Evolutionary conservation across 2,797 vertebrate species (phyloP), one percentile per base, ranked within the genome.

Genomic region (Tragopan temminckii): DNA sequence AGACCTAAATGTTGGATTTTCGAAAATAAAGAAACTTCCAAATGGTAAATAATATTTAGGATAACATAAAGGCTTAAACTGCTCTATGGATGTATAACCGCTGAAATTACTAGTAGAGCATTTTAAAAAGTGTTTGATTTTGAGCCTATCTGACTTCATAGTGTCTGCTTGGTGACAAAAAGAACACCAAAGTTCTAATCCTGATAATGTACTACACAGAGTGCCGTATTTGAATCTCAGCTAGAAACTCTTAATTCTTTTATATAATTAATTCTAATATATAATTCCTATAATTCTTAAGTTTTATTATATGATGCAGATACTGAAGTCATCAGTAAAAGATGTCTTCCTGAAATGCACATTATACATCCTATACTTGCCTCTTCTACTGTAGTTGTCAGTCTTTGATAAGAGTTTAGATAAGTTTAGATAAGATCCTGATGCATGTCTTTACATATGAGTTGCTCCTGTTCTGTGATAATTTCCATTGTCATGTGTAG

Each of bases 101-200:
- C 35, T 75, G 55, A 88, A 84, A 72, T 76, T 17, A 7, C 42
- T 62, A 36, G n/a, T 21, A 71, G 42, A n/a, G 10, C 75, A 35
- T 27, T 70, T 66, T 72, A 25, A 62, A 53, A 91, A 81, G 18
- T 42, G 5, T 55, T 89, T 82, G 14, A 5, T 80, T 93, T 90
- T 62, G 29, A 79, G 72, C 88, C 72, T 80, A 63, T 38, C 4
- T 53, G 69, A 19, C 23, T 55, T 71, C 36, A 55, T 61, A 78
- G 24, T 74, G 20, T 38, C 13, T 76, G 50, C 18, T 68, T 72
- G 23, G 59, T 62, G 45, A 66, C 35, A 33, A 90, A 66, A 6
- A 57, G 29, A 94, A 53, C 69, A 40, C 3, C 71, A 62, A 71
- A 11, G 21, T n/a, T 70, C 9, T 92, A 66, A 53, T 63, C 38